Evolutionary conservation across 92 coral and sea anemone species (phyloP).

Genomic region (Actinostola sp.): DNA sequence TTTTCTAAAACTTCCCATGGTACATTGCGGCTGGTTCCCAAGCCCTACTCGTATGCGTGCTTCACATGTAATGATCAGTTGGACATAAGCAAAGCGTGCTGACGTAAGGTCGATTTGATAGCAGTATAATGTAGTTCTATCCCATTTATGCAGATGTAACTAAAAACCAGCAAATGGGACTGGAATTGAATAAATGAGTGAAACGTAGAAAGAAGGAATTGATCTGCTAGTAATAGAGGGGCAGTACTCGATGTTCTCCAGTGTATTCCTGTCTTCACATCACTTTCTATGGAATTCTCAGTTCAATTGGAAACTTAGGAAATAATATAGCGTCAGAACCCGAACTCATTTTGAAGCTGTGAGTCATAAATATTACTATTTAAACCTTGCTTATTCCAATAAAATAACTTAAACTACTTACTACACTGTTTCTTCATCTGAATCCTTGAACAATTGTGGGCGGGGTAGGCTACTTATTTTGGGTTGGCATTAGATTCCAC

Average conservation of each 20-base stretch:
- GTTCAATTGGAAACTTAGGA: slow-evolving; percentile 2
- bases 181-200: no score
- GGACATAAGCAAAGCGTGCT: slow-evolving; percentile 1
- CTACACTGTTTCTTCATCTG: no score
- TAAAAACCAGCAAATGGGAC: no score
- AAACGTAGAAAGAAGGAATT: not conserved
- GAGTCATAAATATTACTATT: slow-evolving; percentile 25
- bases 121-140: not conserved
- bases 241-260: not conserved
- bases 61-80: not conserved
- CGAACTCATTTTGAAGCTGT: slow-evolving; percentile 26
- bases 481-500: no score
- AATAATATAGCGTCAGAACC: not conserved
- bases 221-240: not conserved
- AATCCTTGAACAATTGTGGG: no score
- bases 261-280: slow-evolving; percentile 1
- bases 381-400: slow-evolving; percentile 42
- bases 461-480: no score
- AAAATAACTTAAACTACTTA: slow-evolving; percentile 20
- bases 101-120: slow-evolving; percentile 1
- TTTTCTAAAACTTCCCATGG: slow-evolving; percentile 12
- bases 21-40: slow-evolving; percentile 4
- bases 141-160: not conserved
- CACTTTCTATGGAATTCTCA: slow-evolving; percentile 20
- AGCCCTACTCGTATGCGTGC: slow-evolving; percentile 9